These are phyloP conservation scores for Euclidia mi DNA, from an alignment of 2,888 invertebrate species.

Conservation along the genomic window DNA sequence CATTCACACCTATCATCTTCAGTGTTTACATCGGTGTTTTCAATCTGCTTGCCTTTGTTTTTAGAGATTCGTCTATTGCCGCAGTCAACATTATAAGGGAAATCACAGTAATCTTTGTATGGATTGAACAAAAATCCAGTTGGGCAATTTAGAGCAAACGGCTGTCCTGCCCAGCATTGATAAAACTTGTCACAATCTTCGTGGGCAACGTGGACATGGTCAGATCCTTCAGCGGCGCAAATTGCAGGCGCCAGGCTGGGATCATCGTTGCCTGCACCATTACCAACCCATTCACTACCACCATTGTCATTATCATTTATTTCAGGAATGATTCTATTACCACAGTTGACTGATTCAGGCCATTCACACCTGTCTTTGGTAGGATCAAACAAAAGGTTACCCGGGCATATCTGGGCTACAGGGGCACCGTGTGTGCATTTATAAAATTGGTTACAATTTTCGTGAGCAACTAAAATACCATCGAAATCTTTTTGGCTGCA, in stretches of 20 bases:
- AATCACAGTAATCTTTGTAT: slow-evolving; percentile 45
- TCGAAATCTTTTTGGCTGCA: slow-evolving; percentile 57
- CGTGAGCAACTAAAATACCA: slow-evolving; percentile 57
- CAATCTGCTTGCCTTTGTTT: slow-evolving; percentile 8
- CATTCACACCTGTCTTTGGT: slow-evolving; percentile 57
- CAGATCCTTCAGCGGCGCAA: slow-evolving; percentile 49
- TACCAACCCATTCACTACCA: slow-evolving; percentile 3
- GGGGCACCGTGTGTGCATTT: slow-evolving; percentile 56
- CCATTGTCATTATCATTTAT: slow-evolving; percentile 18
- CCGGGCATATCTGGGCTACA: slow-evolving; percentile 44
- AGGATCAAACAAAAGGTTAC: slow-evolving; percentile 53
- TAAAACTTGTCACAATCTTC: slow-evolving; percentile 57
- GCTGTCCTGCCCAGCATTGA: slow-evolving; percentile 45
- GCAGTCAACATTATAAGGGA: slow-evolving; percentile 27
- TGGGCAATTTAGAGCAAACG: slow-evolving; percentile 40
- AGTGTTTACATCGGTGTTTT: slow-evolving; percentile 1
- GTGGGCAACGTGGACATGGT: slow-evolving; percentile 47
- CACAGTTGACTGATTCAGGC: slow-evolving; percentile 57
- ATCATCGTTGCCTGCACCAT: slow-evolving; percentile 20
- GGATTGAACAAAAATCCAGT: slow-evolving; percentile 44
- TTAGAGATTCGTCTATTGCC: slow-evolving; percentile 48
- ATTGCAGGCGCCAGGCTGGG: slow-evolving; percentile 54
- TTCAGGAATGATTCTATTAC: slow-evolving; percentile 49
- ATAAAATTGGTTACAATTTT: slow-evolving; percentile 66
- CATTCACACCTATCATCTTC: too few species aligned